Evolutionary conservation across 1,140 invertebrate genomes (phyloP), one percentile per base, ranked within the genome.

Genomic region (Drosophila lacteicornis): DNA sequence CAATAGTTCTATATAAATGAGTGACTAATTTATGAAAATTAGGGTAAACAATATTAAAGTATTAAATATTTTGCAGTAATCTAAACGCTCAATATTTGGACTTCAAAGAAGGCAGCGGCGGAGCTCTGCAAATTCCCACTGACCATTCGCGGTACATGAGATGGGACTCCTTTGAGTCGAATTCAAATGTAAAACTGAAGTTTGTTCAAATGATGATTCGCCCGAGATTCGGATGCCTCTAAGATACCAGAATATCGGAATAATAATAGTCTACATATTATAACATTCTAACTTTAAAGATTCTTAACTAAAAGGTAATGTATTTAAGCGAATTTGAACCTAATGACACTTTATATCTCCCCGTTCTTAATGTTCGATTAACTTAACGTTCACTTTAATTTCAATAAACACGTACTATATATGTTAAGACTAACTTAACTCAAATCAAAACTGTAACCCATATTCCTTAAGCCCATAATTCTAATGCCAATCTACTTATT

Each of bases 151-250:
- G 59, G 9, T 38, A 27, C 15, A 42, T 51, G 7, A 5, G 1
- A 4, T 69, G 67, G 67, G 17, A 19, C 3, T 1, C 47, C 2
- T 46, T 45, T 27, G 7, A 17, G 3, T 12, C 13, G 0, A 5
- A 4, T 45, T 6, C 11, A 3, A 7, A 17, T 38, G 0, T 1
- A 2, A 40, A 36, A 30, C 19, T 67, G 1, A 68, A 15, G 6
- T 55, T 45, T 17, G 56, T 60, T 22, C 38, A 68, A 42, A 60
- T 77, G 61, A 56, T 75, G 33, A 75, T 77, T 38, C 71, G 62
- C 3, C 62, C 73, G 0, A 75, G 13, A 11, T 75, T 66, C 13
- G 11, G 15, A 25, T 33, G 53, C 13, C 30, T 30, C 17, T 69
- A 17, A 30, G 3, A 33, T 33, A 33, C 8, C 9, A 2, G 4